Conservation (phyloP, 30 jellyfish, hydroid and myxozoan species). For the Chironex yamaguchii region DNA sequence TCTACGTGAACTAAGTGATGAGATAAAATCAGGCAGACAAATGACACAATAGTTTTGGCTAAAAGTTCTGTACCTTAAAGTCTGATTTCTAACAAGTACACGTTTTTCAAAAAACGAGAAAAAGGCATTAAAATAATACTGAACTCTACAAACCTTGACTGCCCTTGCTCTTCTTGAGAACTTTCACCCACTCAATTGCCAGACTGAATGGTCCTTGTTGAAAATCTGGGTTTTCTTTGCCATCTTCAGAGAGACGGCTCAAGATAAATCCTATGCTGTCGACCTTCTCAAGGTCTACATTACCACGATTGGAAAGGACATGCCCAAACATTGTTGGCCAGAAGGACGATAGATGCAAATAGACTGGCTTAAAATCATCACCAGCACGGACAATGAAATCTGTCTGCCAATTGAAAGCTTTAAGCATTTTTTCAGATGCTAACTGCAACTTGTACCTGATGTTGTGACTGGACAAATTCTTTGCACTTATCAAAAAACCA, state of each 20-base stretch:
- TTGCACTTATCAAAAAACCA: constrained; percentile 68
- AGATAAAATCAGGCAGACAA: too few species aligned
- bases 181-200: constrained; percentile 58
- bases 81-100: too few species aligned
- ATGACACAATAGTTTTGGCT: too few species aligned
- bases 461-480: constrained; percentile 36
- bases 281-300: constrained; percentile 72
- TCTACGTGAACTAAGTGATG: too few species aligned
- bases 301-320: constrained; percentile 80
- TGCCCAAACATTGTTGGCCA: constrained; percentile 99
- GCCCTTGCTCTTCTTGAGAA: not conserved
- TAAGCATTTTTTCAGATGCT: constrained; percentile 79
- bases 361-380: constrained; percentile 57
- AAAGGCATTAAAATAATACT: too few species aligned
- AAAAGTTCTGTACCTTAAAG: too few species aligned
- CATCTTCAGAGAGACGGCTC: constrained; percentile 87
- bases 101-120: too few species aligned
- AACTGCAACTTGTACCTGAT: constrained; percentile 81
- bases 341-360: constrained; percentile 79
- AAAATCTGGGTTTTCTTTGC: constrained; percentile 84
- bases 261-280: constrained; percentile 86
- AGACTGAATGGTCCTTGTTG: constrained; percentile 82
- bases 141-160: too few species aligned
- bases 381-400: constrained; percentile 73
- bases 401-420: constrained; percentile 94